phyloP scores from a whole-genome alignment of 2,888 invertebrate genomes.

The Cataglyphis livida region DNA sequence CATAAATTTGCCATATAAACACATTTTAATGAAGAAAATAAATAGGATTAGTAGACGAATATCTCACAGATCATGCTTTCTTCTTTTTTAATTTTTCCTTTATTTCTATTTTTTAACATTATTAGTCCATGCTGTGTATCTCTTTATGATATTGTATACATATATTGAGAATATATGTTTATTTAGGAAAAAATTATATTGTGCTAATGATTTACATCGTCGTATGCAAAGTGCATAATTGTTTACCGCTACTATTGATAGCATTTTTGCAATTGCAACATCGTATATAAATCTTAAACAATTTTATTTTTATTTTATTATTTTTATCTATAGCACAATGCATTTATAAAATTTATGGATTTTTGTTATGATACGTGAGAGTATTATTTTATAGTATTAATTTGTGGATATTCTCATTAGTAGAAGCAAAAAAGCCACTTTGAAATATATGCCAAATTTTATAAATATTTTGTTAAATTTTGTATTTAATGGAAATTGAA shows the following conservation, averaged over 20 bases:
- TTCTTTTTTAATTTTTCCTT: background rate
- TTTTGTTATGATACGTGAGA: conserved; percentile 6
- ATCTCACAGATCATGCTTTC: background rate
- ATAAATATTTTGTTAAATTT: background rate
- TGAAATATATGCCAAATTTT: background rate
- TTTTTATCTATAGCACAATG: background rate
- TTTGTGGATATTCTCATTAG: background rate
- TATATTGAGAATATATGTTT: background rate
- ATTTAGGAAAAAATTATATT: background rate
- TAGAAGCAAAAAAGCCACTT: background rate
- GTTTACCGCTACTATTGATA: conserved; percentile 4
- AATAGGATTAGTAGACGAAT: background rate
- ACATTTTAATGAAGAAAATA: background rate
- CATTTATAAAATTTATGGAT: conserved; percentile 16
- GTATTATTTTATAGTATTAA: background rate
- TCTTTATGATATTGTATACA: background rate
- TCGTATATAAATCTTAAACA: background rate
- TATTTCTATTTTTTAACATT: background rate
- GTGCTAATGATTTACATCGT: background rate
- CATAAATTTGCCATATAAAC: conserved; percentile 1
- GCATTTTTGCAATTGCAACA: background rate
- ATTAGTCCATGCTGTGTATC: background rate
- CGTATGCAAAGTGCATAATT: background rate
- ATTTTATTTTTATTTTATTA: conserved; percentile 21
- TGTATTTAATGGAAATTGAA: background rate